Percentiles rank a stretch among this genome's conserved stretches.
Evolutionary conservation across 2,888 invertebrate species (phyloP).

Genomic region (Amphipoea oculea): DNA sequence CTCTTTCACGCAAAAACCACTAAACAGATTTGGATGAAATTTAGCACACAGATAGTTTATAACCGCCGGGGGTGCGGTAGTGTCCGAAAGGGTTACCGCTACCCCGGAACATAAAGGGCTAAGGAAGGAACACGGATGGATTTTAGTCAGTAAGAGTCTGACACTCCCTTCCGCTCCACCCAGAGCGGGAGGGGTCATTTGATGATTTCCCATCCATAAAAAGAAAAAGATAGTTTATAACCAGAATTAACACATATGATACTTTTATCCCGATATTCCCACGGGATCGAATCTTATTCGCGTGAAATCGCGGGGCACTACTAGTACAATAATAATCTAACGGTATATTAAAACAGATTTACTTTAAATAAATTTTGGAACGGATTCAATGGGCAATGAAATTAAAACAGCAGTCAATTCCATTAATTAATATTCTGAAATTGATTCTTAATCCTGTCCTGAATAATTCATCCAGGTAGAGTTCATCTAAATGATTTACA

Average conservation of each 20-base stretch:
- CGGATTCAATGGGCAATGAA: constrained; percentile 18
- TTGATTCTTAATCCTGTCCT: constrained; percentile 53
- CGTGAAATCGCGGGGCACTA: neutral
- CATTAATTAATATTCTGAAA: constrained; percentile 55
- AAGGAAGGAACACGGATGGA: too few species aligned
- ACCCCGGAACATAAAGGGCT: too few species aligned
- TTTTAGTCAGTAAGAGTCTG: too few species aligned
- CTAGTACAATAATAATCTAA: neutral
- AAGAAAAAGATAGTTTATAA: neutral
- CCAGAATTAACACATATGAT: neutral
- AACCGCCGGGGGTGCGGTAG: too few species aligned
- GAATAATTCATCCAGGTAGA: constrained; percentile 50
- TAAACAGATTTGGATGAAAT: neutral
- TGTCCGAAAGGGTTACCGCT: too few species aligned
- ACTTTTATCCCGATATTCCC: neutral
- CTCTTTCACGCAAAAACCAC: neutral
- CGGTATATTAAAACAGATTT: constrained; percentile 2
- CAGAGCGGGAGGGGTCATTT: too few species aligned
- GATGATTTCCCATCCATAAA: too few species aligned
- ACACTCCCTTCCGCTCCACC: too few species aligned
- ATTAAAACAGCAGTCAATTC: constrained; percentile 48
- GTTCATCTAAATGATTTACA: constrained; percentile 41
- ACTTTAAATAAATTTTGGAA: constrained; percentile 30
- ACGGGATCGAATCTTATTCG: neutral
- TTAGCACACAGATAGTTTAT: neutral